Conservation (phyloP, 35 echinoderm and acorn worm species). For the Eucidaris tribuloides region DNA sequence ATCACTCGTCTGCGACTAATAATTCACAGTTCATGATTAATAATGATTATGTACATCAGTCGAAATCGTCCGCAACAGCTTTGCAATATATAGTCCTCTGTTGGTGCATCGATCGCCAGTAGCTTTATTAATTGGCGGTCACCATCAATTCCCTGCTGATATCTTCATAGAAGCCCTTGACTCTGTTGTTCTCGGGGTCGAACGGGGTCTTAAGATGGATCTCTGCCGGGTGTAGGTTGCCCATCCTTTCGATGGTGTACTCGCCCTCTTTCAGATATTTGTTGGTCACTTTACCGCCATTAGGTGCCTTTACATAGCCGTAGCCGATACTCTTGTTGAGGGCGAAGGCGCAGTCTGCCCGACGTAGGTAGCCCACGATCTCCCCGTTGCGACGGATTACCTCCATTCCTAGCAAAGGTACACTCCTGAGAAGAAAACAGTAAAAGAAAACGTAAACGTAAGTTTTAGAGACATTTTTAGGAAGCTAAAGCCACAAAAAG, state of each 20-base stretch:
- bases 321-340: slow-evolving; percentile 77
- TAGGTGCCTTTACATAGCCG: slow-evolving; percentile 59
- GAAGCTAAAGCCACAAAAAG: no score
- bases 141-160: no score
- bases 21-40: no score
- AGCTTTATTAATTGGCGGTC: no score
- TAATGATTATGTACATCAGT: no score
- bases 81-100: no score
- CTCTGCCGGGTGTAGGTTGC: slow-evolving; percentile 51
- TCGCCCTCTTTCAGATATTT: slow-evolving; percentile 75
- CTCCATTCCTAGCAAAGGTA: slow-evolving; percentile 74
- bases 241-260: slow-evolving; percentile 91
- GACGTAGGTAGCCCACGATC: slow-evolving; percentile 67
- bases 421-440: no score
- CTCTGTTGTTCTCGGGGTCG: slow-evolving; percentile 79
- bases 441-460: no score
- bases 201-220: slow-evolving; percentile 85
- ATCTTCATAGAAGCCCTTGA: slow-evolving; percentile 88
- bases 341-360: slow-evolving; percentile 65
- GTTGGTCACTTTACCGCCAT: slow-evolving; percentile 75
- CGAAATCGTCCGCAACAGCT: no score
- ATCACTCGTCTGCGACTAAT: no score
- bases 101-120: no score
- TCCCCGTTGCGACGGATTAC: slow-evolving; percentile 77
- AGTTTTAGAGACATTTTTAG: no score